phyloP scores from a whole-genome alignment of 2,888 invertebrate genomes.

The Desoria tigrina region DNA sequence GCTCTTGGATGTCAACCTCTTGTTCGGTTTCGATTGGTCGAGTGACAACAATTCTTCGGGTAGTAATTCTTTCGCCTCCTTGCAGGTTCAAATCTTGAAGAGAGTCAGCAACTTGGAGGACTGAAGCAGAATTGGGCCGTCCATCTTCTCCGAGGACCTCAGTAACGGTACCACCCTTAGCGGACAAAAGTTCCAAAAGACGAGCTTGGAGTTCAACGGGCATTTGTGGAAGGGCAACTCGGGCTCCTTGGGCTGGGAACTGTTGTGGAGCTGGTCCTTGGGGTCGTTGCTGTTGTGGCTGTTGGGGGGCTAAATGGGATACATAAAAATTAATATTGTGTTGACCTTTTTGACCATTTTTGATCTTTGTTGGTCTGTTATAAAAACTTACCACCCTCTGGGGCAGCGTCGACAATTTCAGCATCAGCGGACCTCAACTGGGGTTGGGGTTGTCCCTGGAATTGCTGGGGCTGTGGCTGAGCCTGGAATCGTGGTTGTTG shows the following conservation, averaged over 20 bases:
- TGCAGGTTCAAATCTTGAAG: conserved; percentile 61
- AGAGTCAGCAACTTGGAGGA: conserved; percentile 62
- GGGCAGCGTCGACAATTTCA: conserved; percentile 10
- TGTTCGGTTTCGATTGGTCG: conserved; percentile 66
- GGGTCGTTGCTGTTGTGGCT: conserved; percentile 37
- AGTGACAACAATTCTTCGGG: conserved; percentile 65
- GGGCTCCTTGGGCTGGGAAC: conserved; percentile 52
- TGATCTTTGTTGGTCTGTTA: too few relatives aligned
- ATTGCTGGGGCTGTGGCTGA: conserved; percentile 24
- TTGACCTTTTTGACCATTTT: too few relatives aligned
- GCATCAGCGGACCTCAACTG: conserved; percentile 52
- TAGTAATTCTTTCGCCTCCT: conserved; percentile 63
- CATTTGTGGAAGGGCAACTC: conserved; percentile 46
- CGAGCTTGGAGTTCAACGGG: conserved; percentile 58
- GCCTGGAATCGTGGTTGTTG: conserved; percentile 20
- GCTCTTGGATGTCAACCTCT: conserved; percentile 63
- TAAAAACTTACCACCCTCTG: background rate
- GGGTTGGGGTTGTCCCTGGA: conserved; percentile 54
- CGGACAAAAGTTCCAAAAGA: conserved; percentile 61
- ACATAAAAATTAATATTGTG: too few relatives aligned
- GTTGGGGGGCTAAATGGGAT: conserved; percentile 11
- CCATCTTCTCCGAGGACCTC: conserved; percentile 57
- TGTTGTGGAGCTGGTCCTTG: conserved; percentile 33
- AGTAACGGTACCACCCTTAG: conserved; percentile 57
- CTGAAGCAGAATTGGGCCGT: conserved; percentile 55